These are phyloP conservation scores for Meteorus colon DNA, from an alignment of 2,888 invertebrate genomes.

Conservation along the genomic window DNA sequence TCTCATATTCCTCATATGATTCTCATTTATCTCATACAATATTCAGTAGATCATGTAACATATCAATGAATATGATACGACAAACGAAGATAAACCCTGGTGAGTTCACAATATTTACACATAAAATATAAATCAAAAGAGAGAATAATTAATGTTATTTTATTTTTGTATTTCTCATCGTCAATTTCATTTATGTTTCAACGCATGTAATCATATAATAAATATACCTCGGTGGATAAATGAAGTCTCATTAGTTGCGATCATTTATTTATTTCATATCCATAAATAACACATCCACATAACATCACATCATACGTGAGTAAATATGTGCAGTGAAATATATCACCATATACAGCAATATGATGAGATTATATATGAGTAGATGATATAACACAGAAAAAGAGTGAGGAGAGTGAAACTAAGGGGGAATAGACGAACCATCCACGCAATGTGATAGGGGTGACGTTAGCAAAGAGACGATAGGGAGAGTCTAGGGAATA, in stretches of 20 bases:
- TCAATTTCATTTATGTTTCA: too few species aligned
- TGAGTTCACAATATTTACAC: too few species aligned
- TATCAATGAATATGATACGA: too few species aligned
- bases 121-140: too few species aligned
- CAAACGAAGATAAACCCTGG: too few species aligned
- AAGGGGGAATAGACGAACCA: conserved; percentile 46
- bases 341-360: neutral
- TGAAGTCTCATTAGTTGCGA: neutral
- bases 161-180: too few species aligned
- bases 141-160: too few species aligned
- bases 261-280: neutral
- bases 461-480: conserved; percentile 19
- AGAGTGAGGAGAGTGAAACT: neutral
- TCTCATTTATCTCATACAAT: too few species aligned
- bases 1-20: too few species aligned
- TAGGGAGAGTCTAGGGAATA: conserved; percentile 40
- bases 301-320: neutral
- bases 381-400: conserved; percentile 24
- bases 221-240: neutral
- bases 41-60: too few species aligned
- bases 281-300: neutral
- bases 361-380: conserved; percentile 3
- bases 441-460: conserved; percentile 37
- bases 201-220: neutral
- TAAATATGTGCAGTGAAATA: conserved; percentile 1